Percentiles rank a stretch among this genome's conserved stretches.
These are phyloP conservation scores for Condylostylus longicornis DNA, from an alignment of 1,140 invertebrate genomes.

Conservation along the genomic window DNA sequence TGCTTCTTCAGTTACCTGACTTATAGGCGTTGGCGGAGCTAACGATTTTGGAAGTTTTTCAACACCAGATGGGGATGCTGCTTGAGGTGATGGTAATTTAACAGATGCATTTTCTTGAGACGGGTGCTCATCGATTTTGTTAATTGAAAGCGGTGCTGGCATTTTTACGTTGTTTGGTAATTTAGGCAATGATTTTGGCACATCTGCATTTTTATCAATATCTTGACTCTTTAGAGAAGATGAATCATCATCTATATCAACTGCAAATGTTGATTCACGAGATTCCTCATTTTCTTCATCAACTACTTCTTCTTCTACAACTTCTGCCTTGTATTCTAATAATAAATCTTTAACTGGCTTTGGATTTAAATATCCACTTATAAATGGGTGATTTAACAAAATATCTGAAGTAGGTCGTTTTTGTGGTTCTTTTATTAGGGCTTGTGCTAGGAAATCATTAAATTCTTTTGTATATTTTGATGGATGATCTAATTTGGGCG, in stretches of 20 bases:
- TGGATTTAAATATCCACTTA: conserved; percentile 61
- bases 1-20: conserved; percentile 19
- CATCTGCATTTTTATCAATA: conserved; percentile 41
- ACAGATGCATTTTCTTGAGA: not conserved
- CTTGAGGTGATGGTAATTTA: not conserved
- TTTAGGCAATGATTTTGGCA: conserved; percentile 22
- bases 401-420: conserved; percentile 69
- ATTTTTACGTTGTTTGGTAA: too few relatives aligned
- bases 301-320: conserved; percentile 82
- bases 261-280: conserved; percentile 67
- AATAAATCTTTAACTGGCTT: conserved; percentile 82
- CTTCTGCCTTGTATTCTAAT: conserved; percentile 89
- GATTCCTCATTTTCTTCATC: conserved; percentile 79
- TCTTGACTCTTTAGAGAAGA: conserved; percentile 65
- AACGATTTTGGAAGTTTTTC: not conserved
- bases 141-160: too few relatives aligned
- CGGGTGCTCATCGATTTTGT: too few relatives aligned
- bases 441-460: conserved; percentile 84
- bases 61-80: not conserved
- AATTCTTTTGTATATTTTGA: conserved; percentile 78
- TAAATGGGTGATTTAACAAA: conserved; percentile 78
- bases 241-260: conserved; percentile 81
- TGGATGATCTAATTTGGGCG: conserved; percentile 81
- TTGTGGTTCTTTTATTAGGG: conserved; percentile 85
- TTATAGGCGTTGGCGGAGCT: conserved; percentile 3